Conservation (phyloP, 2,888 invertebrate species). For the Scaeva pyrastri region DNA sequence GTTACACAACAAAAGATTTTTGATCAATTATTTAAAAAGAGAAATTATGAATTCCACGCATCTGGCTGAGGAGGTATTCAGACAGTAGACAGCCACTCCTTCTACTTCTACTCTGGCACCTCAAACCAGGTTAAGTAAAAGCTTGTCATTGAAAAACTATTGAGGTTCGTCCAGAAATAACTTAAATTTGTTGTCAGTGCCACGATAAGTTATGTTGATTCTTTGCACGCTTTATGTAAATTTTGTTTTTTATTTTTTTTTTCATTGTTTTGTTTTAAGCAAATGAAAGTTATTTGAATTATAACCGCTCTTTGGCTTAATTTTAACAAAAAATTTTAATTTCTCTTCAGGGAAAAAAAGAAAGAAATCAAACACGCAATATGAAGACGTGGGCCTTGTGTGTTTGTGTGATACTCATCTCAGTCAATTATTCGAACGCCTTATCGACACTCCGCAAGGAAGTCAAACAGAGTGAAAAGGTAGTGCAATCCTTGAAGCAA, state of each 20-base stretch:
- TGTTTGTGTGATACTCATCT: constrained; percentile 44
- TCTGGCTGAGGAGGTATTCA: constrained; percentile 1
- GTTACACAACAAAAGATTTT: constrained; percentile 1
- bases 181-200: background rate
- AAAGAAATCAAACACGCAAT: constrained; percentile 13
- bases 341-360: constrained; percentile 34
- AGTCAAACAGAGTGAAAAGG: constrained; percentile 79
- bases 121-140: constrained; percentile 23
- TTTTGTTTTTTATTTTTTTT: background rate
- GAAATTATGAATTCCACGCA: constrained; percentile 17
- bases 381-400: constrained; percentile 49
- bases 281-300: constrained; percentile 33
- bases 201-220: background rate
- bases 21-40: constrained; percentile 20
- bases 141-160: constrained; percentile 28
- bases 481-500: constrained; percentile 81
- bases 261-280: background rate
- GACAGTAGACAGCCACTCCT: constrained; percentile 27
- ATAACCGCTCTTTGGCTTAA: constrained; percentile 3
- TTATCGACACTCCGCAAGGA: constrained; percentile 58
- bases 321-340: background rate
- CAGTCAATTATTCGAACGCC: constrained; percentile 32
- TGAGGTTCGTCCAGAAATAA: constrained; percentile 17
- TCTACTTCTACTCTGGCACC: background rate
- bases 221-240: constrained; percentile 16